phyloP scores from a whole-genome alignment of 2,888 invertebrate genomes.

The Keiferia lycopersicella region DNA sequence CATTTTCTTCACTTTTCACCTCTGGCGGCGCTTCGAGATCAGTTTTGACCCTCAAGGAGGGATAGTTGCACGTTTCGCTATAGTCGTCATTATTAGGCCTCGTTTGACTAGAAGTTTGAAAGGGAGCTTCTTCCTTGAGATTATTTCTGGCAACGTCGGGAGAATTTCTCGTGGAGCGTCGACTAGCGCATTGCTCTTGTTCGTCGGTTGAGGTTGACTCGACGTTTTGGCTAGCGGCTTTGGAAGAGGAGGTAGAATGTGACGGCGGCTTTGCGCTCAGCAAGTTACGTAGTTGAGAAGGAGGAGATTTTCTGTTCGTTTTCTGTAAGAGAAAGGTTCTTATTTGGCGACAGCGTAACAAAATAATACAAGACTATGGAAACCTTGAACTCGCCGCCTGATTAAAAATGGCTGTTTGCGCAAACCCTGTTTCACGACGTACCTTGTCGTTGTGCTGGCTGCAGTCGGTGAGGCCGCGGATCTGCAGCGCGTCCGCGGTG shows the following conservation, averaged over 20 bases:
- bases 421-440: constrained; percentile 30
- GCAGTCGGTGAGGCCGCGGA: constrained; percentile 88
- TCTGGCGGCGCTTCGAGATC: constrained; percentile 78
- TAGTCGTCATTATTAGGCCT: constrained; percentile 81
- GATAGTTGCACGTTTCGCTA: constrained; percentile 76
- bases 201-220: constrained; percentile 74
- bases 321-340: constrained; percentile 60
- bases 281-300: constrained; percentile 80
- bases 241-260: constrained; percentile 78
- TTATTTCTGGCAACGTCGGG: constrained; percentile 80
- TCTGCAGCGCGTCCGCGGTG: constrained; percentile 90
- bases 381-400: background rate
- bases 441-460: constrained; percentile 80
- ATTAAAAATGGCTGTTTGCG: background rate
- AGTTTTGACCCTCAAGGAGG: constrained; percentile 77
- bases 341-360: background rate
- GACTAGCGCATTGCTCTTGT: constrained; percentile 70
- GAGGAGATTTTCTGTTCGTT: constrained; percentile 77
- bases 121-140: constrained; percentile 79
- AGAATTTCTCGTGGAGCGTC: constrained; percentile 77
- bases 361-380: constrained; percentile 17
- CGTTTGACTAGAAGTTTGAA: constrained; percentile 81
- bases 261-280: constrained; percentile 80
- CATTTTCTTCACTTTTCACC: constrained; percentile 75
- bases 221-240: constrained; percentile 80